phyloP scores from a whole-genome alignment of 37 sponge, comb jelly and placozoan genomes.

The Chondrilla cf. caribensis region DNA sequence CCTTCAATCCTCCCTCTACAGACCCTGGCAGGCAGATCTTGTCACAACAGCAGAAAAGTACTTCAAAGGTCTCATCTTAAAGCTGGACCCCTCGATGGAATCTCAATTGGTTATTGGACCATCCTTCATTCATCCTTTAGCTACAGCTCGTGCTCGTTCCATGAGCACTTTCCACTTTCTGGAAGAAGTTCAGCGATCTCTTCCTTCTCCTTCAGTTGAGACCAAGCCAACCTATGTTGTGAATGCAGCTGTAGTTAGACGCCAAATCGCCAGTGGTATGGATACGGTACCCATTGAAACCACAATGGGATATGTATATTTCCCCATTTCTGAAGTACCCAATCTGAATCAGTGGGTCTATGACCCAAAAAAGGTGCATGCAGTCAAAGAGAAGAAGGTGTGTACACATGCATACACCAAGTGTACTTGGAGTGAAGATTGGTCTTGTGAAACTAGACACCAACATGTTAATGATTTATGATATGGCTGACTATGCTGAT shows the following conservation, averaged over 20 bases:
- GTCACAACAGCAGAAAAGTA: not conserved
- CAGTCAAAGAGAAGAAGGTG: too few species aligned
- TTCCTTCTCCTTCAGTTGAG: not conserved
- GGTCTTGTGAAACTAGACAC: too few species aligned
- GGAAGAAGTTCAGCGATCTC: not conserved
- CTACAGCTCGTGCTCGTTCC: not conserved
- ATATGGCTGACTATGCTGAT: too few species aligned
- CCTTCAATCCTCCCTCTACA: not conserved
- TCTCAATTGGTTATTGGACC: not conserved
- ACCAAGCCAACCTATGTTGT: not conserved
- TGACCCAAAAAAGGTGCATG: constrained; percentile 7
- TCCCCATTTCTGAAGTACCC: not conserved
- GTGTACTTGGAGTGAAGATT: not conserved
- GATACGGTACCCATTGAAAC: not conserved
- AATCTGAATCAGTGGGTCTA: constrained; percentile 17
- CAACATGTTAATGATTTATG: too few species aligned
- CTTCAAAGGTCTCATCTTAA: not conserved
- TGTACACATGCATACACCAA: not conserved
- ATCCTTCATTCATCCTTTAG: not conserved
- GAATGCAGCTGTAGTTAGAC: not conserved
- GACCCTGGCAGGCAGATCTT: constrained; percentile 15
- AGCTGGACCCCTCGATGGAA: not conserved
- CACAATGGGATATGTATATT: too few species aligned
- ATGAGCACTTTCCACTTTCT: not conserved
- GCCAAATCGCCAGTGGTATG: not conserved